phyloP scores from a whole-genome alignment of 2,113 vertebrate species.

The Aegotheles bennettii region DNA sequence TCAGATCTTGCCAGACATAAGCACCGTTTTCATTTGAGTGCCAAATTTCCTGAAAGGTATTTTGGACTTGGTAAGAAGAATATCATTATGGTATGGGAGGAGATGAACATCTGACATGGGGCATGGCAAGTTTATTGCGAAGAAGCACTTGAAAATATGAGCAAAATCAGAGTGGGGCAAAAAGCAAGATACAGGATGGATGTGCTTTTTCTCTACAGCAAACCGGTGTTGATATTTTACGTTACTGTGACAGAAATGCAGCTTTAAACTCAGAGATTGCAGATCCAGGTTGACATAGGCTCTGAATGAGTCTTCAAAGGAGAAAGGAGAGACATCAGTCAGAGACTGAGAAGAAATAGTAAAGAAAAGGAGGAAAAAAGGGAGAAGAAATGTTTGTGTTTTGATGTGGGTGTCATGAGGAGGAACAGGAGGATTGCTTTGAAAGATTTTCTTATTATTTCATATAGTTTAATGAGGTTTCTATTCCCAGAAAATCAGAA shows the following conservation, averaged over 20 bases:
- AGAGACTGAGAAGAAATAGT: slow-evolving; percentile 50
- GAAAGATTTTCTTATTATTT: background rate
- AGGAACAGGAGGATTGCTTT: background rate
- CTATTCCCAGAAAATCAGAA: background rate
- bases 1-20: slow-evolving; percentile 31
- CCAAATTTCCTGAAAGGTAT: slow-evolving; percentile 61
- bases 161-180: slow-evolving; percentile 2
- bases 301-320: slow-evolving; percentile 14
- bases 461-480: background rate
- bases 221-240: background rate
- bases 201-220: background rate
- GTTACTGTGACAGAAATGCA: slow-evolving; percentile 40
- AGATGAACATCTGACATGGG: slow-evolving; percentile 15
- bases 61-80: slow-evolving; percentile 46
- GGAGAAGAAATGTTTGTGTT: background rate
- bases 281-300: background rate
- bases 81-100: slow-evolving; percentile 24
- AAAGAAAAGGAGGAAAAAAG: background rate
- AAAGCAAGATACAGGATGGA: background rate
- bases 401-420: background rate
- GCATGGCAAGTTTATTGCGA: background rate
- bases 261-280: slow-evolving; percentile 18
- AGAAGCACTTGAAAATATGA: slow-evolving; percentile 38
- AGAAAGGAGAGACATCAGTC: slow-evolving; percentile 14
- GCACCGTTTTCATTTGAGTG: background rate